Evolutionary conservation across 2,113 vertebrate species (phyloP).

Genomic region (Oostethus manadensis): DNA sequence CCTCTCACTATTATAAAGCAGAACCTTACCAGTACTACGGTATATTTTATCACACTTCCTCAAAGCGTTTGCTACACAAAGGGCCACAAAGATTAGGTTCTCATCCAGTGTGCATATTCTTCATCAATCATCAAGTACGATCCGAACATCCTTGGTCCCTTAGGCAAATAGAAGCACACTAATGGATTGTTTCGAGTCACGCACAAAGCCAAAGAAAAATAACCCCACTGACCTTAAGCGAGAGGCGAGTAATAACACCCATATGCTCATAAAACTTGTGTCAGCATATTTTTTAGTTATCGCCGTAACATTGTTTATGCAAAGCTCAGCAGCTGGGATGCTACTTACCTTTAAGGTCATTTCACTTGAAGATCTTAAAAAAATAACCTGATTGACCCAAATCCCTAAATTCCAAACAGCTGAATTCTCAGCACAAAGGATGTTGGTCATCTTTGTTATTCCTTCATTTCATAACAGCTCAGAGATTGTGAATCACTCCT

Average conservation of each 20-base stretch:
- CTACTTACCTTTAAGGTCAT: neutral
- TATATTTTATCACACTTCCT: no score
- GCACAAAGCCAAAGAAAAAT: neutral
- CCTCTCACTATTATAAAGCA: neutral
- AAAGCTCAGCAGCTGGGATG: neutral
- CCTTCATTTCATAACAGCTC: neutral
- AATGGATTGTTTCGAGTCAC: slow-evolving; percentile 1
- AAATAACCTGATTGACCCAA: neutral
- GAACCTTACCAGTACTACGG: neutral
- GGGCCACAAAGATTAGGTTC: neutral
- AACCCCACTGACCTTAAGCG: neutral
- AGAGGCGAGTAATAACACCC: slow-evolving; percentile 1
- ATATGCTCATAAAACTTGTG: slow-evolving; percentile 1
- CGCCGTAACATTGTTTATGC: neutral
- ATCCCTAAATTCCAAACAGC: neutral
- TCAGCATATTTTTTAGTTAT: neutral
- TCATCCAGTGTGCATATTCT: neutral
- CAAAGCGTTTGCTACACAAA: neutral
- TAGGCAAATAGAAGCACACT: neutral
- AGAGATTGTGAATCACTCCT: neutral
- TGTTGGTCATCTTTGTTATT: neutral
- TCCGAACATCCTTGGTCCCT: neutral
- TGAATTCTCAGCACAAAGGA: neutral
- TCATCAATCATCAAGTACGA: neutral
- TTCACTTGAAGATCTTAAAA: no score